A percentile compares a stretch with the other conserved stretches of the same genome.
Conservation (phyloP, 2,888 invertebrate species). For the Lomographa bimaculata region DNA sequence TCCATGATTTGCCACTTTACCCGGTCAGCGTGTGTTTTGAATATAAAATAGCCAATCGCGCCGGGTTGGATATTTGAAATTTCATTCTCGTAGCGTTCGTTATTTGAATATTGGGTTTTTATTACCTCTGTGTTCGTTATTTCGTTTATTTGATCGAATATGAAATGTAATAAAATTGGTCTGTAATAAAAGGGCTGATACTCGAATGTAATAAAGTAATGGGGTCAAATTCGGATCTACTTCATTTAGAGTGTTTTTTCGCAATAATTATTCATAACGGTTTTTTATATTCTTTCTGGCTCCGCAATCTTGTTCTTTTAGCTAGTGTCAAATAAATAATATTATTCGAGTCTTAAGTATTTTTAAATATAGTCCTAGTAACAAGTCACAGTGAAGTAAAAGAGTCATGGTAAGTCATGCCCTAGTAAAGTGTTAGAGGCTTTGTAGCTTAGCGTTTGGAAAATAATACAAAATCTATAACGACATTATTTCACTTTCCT, state of each 20-base stretch:
- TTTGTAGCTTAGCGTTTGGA: too few relatives aligned
- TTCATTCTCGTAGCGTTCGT: constrained; percentile 72
- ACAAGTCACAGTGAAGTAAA: too few relatives aligned
- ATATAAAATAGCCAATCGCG: constrained; percentile 69
- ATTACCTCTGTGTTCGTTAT: constrained; percentile 44
- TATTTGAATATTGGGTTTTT: constrained; percentile 69
- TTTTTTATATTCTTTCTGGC: too few relatives aligned
- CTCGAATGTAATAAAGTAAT: constrained; percentile 8
- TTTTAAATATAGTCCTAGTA: too few relatives aligned
- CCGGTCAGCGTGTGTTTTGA: constrained; percentile 73
- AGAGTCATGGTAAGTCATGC: too few relatives aligned
- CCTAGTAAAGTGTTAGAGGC: too few relatives aligned
- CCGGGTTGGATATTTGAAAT: constrained; percentile 64
- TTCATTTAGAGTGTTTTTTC: background rate
- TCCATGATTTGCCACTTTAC: constrained; percentile 83
- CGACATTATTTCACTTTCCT: too few relatives aligned
- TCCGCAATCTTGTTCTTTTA: too few relatives aligned
- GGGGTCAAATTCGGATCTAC: constrained; percentile 4
- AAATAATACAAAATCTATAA: too few relatives aligned
- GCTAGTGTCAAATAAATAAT: too few relatives aligned
- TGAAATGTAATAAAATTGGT: constrained; percentile 23
- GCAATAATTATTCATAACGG: too few relatives aligned
- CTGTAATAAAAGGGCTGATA: constrained; percentile 21
- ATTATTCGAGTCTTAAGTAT: too few relatives aligned
- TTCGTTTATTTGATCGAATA: constrained; percentile 32